Evolutionary conservation across 2,113 vertebrate genomes (phyloP).

Genomic region (Pelecanus crispus): DNA sequence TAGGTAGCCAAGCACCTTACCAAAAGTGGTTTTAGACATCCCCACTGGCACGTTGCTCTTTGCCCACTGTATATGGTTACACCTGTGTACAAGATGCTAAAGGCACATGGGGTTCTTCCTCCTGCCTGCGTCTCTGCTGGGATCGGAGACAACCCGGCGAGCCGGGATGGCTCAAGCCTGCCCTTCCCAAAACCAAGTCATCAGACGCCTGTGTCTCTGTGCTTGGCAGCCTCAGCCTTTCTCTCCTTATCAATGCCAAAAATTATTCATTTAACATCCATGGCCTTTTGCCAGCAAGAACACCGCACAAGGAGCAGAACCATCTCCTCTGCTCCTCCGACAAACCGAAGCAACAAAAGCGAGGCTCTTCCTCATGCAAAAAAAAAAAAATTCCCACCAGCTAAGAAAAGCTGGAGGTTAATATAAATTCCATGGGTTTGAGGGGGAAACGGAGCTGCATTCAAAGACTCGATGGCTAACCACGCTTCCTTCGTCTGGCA

Average conservation of each 20-base stretch:
- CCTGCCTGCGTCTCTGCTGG: not conserved
- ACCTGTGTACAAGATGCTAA: not conserved
- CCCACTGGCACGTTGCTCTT: not conserved
- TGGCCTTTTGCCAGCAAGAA: not conserved
- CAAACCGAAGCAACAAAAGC: not conserved
- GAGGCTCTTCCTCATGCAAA: not conserved
- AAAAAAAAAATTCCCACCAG: not conserved
- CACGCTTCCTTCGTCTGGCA: constrained; percentile 62
- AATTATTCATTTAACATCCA: not conserved
- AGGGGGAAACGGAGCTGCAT: not conserved
- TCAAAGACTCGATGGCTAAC: constrained; percentile 53
- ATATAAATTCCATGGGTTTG: constrained; percentile 62
- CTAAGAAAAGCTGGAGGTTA: constrained; percentile 49
- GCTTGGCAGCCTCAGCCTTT: constrained; percentile 2
- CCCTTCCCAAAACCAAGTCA: not conserved
- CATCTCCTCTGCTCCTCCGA: rapidly evolving
- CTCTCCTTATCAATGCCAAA: not conserved
- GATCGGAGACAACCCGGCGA: not conserved
- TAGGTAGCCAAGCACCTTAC: not conserved
- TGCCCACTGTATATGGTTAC: not conserved
- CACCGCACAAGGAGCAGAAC: rapidly evolving
- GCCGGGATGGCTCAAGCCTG: not conserved
- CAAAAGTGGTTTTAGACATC: not conserved
- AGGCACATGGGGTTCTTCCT: not conserved
- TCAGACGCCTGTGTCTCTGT: not conserved